These are phyloP conservation scores for Caenorhabditis virilis DNA, from an alignment of 2,888 invertebrate species.

Conservation along the genomic window DNA sequence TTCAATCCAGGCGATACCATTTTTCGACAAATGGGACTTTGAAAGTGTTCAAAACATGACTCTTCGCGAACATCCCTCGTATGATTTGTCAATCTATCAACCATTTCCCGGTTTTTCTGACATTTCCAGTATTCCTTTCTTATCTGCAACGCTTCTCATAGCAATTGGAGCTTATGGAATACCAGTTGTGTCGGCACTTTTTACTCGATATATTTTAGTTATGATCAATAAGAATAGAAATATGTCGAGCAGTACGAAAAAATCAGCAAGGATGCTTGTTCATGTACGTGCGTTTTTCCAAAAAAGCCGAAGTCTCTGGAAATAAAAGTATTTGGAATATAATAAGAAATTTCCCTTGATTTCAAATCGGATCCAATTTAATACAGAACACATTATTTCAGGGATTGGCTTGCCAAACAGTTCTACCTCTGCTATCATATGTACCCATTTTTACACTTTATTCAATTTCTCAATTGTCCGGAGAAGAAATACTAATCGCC, in stretches of 20 bases:
- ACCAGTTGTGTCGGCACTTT: slow-evolving; percentile 5
- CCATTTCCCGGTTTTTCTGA: slow-evolving; percentile 27
- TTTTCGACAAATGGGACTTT: slow-evolving; percentile 32
- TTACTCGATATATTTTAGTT: slow-evolving; percentile 7
- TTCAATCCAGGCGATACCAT: slow-evolving; percentile 22
- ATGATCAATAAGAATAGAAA: slow-evolving; percentile 17
- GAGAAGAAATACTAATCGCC: slow-evolving; percentile 15
- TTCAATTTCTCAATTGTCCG: slow-evolving; percentile 17
- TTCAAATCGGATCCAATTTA: slow-evolving; percentile 4
- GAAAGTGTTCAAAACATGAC: slow-evolving; percentile 13
- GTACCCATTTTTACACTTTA: slow-evolving; percentile 29
- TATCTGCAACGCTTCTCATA: slow-evolving; percentile 19
- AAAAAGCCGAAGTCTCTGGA: too few species aligned
- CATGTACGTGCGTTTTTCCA: slow-evolving; percentile 20
- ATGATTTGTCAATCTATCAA: slow-evolving; percentile 22
- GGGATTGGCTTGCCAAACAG: slow-evolving; percentile 32
- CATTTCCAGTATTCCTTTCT: slow-evolving; percentile 17
- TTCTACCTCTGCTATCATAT: slow-evolving; percentile 28
- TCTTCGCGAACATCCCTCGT: slow-evolving; percentile 24
- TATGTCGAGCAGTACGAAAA: slow-evolving; percentile 35
- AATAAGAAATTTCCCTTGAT: slow-evolving; percentile 7
- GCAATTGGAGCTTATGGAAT: slow-evolving; percentile 35
- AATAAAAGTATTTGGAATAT: too few species aligned
- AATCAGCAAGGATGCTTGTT: slow-evolving; percentile 20
- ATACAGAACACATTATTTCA: slow-evolving; percentile 2